These are phyloP conservation scores for Gambusia holbrooki DNA, from an alignment of 2,113 vertebrate genomes.

Conservation along the genomic window DNA sequence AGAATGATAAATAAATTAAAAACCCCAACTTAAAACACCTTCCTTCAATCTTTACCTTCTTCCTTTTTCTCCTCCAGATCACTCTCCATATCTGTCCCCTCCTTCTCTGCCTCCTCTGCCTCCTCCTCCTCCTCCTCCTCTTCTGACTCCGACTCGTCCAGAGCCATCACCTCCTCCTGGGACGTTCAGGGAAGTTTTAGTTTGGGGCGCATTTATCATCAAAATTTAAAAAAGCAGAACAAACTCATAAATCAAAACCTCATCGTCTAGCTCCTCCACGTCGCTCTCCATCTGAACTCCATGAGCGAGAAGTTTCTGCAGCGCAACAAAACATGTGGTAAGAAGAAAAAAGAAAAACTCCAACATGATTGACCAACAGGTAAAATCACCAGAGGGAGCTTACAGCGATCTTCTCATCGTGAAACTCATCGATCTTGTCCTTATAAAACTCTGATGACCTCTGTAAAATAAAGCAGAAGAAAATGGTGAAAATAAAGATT, in stretches of 20 bases:
- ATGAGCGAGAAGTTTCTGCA: conserved; percentile 78
- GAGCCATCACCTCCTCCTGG: conserved; percentile 85
- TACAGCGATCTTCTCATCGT: conserved; percentile 82
- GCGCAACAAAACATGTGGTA: neutral
- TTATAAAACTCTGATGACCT: conserved; percentile 77
- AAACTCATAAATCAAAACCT: conserved; percentile 57
- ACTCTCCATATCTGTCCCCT: conserved; percentile 86
- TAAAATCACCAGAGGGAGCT: conserved; percentile 30
- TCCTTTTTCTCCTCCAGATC: conserved; percentile 85
- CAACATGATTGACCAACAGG: neutral
- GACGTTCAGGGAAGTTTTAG: conserved; percentile 3
- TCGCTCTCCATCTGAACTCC: conserved; percentile 77
- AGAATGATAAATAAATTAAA: neutral
- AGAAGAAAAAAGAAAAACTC: neutral
- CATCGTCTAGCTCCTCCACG: conserved; percentile 75
- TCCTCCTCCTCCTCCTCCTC: conserved; percentile 25
- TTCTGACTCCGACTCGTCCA: conserved; percentile 75
- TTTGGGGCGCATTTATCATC: neutral
- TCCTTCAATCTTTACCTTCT: conserved; percentile 52
- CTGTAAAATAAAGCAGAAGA: conserved; percentile 56
- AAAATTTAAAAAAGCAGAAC: conserved; percentile 1
- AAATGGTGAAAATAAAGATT: neutral
- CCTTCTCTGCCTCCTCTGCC: conserved; percentile 48
- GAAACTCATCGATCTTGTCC: conserved; percentile 81
- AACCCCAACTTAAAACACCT: neutral